Evolutionary conservation across 2,888 invertebrate species (phyloP).

Genomic region (Syritta pipiens): DNA sequence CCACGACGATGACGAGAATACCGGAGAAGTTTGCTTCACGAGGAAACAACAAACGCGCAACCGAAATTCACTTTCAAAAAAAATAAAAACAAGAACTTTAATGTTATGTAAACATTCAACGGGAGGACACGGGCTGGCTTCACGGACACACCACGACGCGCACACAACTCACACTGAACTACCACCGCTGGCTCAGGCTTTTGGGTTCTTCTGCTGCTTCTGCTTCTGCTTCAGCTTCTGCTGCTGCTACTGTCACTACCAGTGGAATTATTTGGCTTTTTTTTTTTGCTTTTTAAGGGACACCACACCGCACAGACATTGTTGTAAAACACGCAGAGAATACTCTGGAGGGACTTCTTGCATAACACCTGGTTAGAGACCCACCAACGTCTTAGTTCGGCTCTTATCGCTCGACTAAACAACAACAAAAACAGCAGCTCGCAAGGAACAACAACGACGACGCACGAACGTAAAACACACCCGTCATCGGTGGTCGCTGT

Average conservation of each 20-base stretch:
- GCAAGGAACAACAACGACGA: too few species aligned
- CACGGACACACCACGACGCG: conserved; percentile 38
- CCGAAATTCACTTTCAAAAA: conserved; percentile 29
- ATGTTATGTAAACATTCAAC: conserved; percentile 60
- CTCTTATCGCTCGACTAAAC: conserved; percentile 34
- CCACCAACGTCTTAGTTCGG: conserved; percentile 31
- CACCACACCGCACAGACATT: conserved; percentile 13
- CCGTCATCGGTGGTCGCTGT: conserved; percentile 22
- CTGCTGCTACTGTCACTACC: conserved; percentile 22
- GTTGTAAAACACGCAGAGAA: conserved; percentile 49
- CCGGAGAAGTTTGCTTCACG: neutral
- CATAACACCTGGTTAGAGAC: conserved; percentile 64
- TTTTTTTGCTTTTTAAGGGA: conserved; percentile 27
- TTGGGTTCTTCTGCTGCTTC: conserved; percentile 19
- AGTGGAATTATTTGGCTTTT: conserved; percentile 1
- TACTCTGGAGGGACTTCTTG: conserved; percentile 51
- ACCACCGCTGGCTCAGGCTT: too few species aligned
- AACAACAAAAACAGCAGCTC: too few species aligned
- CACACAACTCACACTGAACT: conserved; percentile 29
- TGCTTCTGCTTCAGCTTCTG: conserved; percentile 1
- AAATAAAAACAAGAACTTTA: conserved; percentile 2
- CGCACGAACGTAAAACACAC: conserved; percentile 59
- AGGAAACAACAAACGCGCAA: conserved; percentile 5
- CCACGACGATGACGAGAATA: neutral
- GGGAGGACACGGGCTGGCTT: too few species aligned